Conservation (phyloP, 2,888 invertebrate species). For the Harmothoe impar region DNA sequence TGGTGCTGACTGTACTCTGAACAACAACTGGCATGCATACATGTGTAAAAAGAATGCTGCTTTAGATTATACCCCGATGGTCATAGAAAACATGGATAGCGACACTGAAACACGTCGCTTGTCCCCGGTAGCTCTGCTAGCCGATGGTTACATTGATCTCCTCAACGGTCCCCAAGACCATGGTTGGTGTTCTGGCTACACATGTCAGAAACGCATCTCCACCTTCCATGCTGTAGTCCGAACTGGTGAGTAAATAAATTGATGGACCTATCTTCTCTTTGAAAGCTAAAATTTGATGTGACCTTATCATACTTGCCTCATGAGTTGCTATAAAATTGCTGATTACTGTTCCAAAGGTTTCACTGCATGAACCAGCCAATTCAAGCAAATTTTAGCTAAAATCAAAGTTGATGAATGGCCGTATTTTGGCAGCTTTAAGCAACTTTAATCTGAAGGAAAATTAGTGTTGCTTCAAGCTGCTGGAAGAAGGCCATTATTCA, state of each 20-base stretch:
- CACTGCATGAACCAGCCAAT: too few relatives aligned
- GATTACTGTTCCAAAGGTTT: too few relatives aligned
- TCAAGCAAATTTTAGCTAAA: too few relatives aligned
- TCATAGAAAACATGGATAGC: constrained; percentile 79
- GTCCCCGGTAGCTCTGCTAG: constrained; percentile 77
- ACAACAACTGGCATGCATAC: constrained; percentile 74
- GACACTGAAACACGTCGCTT: constrained; percentile 79
- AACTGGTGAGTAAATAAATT: constrained; percentile 70
- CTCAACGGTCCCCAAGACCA: constrained; percentile 82
- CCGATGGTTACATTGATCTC: constrained; percentile 76
- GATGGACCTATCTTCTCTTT: too few relatives aligned
- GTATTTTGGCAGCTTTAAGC: too few relatives aligned
- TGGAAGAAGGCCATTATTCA: too few relatives aligned
- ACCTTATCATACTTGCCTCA: too few relatives aligned
- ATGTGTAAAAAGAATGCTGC: constrained; percentile 71
- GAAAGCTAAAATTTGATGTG: too few relatives aligned
- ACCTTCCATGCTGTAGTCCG: constrained; percentile 80
- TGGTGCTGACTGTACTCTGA: not conserved
- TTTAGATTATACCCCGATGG: constrained; percentile 73
- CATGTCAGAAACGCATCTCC: constrained; percentile 79
- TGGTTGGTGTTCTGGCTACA: constrained; percentile 81
- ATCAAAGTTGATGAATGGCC: too few relatives aligned
- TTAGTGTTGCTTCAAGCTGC: too few relatives aligned
- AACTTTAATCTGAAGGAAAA: too few relatives aligned
- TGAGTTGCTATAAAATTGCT: too few relatives aligned